Evolutionary conservation across 2,888 invertebrate genomes (phyloP).

Genomic region (Rhyacophila evoluta): DNA sequence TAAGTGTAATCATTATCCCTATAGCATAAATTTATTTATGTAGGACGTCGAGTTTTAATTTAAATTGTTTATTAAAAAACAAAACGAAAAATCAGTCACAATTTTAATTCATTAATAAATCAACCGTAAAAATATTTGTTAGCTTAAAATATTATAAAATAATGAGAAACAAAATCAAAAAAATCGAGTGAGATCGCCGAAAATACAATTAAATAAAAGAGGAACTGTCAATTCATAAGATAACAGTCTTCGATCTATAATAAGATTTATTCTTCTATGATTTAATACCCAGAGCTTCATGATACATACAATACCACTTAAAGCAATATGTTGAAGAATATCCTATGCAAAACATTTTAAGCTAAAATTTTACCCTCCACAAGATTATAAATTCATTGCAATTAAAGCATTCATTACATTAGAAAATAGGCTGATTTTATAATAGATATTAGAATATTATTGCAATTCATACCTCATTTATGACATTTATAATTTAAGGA

Average conservation of each 20-base stretch:
- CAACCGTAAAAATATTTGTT: constrained; percentile 19
- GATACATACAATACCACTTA: neutral
- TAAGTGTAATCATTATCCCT: neutral
- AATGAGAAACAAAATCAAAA: constrained; percentile 22
- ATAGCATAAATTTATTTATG: neutral
- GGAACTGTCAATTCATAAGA: constrained; percentile 24
- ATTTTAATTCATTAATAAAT: constrained; percentile 5
- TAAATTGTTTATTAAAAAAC: neutral
- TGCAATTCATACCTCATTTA: too few species aligned
- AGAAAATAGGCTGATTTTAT: too few species aligned
- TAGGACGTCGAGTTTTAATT: neutral
- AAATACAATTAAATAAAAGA: constrained; percentile 11
- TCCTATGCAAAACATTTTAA: too few species aligned
- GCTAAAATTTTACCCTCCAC: too few species aligned
- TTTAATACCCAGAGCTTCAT: neutral
- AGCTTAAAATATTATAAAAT: constrained; percentile 19
- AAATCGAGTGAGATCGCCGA: constrained; percentile 21
- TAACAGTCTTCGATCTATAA: constrained; percentile 22
- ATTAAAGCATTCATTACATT: too few species aligned
- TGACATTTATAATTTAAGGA: too few species aligned
- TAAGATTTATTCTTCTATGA: neutral
- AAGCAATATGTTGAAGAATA: too few species aligned
- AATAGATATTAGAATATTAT: too few species aligned
- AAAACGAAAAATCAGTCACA: constrained; percentile 5
- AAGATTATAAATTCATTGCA: too few species aligned